Base-by-base conservation (phyloP, 2,113 vertebrate species). In the Anolis carolinensis region DNA sequence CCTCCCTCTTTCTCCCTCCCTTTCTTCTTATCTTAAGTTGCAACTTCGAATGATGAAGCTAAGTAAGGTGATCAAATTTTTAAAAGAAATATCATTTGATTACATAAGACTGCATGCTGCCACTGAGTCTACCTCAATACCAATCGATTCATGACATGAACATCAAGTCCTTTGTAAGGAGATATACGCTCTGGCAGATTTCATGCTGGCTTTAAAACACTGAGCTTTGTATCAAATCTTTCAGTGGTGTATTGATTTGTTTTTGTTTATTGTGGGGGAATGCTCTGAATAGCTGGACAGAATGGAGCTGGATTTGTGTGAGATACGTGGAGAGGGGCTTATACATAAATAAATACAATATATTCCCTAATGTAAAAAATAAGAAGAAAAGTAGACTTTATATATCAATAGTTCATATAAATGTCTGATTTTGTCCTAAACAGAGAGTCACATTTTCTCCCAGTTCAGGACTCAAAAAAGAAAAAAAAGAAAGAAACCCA, bases 141-240 rank as follows among this genome's bases (percentile, higher is more conserved):
- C 89, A 93, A 93, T 91, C 92, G 91, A 91, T 95, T 91, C 90
- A 93, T 39, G 85, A 92, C 83, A 91, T 59, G 82, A 89, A 32
- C 85, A 92, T 81, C 82, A 89, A 91, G 92, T 81, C 87, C 84
- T 68, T 23, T 81, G 72, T 77, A 87, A 86, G 90, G 88, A 89
- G 75, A 86, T 83, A 90, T 91, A 65, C 18, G n/a, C 87, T 89
- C 79, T 85, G 90, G 70, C 81, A 89, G 86, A 91, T 93, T 93
- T 92, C 92, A 93, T 86, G 90, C 82, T 63, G 80, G 79, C 89
- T 94, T 93, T 91, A 89, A 89, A 89, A 87, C 86, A 59, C 2
- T 83, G 72, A 88, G 25, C 79, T 83, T 81, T 82, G 84, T 87
- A 92, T 83, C 0, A 18, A 87, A 52, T 70, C 14, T 79, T 85